phyloP scores from a whole-genome alignment of 2,888 invertebrate species.

The Philonicus albiceps region DNA sequence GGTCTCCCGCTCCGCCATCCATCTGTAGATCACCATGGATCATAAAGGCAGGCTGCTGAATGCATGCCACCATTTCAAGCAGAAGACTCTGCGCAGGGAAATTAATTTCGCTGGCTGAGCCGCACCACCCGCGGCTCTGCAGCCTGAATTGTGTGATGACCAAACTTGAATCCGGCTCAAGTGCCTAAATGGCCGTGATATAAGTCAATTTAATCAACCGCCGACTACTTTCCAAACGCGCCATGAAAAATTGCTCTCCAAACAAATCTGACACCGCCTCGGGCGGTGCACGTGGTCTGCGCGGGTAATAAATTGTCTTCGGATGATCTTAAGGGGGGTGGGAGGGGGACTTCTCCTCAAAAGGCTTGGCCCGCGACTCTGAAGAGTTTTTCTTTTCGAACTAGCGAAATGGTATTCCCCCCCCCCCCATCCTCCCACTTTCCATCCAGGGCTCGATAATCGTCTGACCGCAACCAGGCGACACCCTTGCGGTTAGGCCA shows the following conservation, averaged over 20 bases:
- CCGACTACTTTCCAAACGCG: constrained; percentile 27
- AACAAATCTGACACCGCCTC: constrained; percentile 36
- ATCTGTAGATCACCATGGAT: neutral
- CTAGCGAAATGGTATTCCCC: neutral
- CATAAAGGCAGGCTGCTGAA: neutral
- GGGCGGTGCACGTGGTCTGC: constrained; percentile 31
- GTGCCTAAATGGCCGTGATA: neutral
- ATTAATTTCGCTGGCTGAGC: neutral
- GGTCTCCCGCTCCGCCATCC: neutral
- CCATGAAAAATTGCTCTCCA: constrained; percentile 36
- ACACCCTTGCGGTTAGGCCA: neutral
- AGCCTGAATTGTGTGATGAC: neutral
- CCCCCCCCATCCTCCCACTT: neutral
- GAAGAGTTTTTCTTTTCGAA: neutral
- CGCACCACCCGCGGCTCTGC: neutral
- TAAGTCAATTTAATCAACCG: constrained; percentile 28
- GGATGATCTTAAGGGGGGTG: neutral
- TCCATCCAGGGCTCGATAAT: neutral
- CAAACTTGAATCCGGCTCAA: neutral
- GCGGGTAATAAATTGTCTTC: constrained; percentile 21
- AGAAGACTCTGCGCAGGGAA: neutral
- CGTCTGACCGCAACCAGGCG: neutral
- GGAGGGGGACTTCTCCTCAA: too few relatives aligned
- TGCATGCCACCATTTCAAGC: neutral
- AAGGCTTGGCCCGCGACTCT: neutral